A percentile compares a stretch with the other conserved stretches of the same genome.
Conservation (phyloP, 1,140 invertebrate genomes). For the Pseudomyrmex cubaensis region DNA sequence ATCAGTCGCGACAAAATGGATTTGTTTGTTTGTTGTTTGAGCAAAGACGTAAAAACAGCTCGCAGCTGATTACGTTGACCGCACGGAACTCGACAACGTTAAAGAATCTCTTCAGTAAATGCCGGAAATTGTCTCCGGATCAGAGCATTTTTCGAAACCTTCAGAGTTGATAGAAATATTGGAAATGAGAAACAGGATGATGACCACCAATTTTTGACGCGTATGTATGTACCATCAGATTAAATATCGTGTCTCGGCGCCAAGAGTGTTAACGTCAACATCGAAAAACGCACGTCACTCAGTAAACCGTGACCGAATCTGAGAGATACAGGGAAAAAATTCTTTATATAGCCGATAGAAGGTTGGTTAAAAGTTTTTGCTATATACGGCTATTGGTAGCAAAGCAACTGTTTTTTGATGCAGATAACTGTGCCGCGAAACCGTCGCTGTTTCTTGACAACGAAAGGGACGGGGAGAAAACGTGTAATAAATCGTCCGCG, state of each 20-base stretch:
- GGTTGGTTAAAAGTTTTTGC: conserved; percentile 72
- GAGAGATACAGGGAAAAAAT: background rate
- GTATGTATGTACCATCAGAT: background rate
- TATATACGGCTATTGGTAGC: conserved; percentile 81
- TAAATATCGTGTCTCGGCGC: conserved; percentile 41
- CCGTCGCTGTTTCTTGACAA: conserved; percentile 64
- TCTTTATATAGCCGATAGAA: conserved; percentile 64
- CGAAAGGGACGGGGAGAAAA: conserved; percentile 72
- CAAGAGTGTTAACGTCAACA: conserved; percentile 49
- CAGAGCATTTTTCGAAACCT: conserved; percentile 51
- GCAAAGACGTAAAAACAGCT: conserved; percentile 64
- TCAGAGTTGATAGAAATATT: conserved; percentile 72
- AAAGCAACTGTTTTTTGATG: conserved; percentile 83
- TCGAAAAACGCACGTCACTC: background rate
- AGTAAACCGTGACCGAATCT: conserved; percentile 34
- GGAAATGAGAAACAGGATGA: conserved; percentile 29
- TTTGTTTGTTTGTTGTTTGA: conserved; percentile 17
- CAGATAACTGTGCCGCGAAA: conserved; percentile 75
- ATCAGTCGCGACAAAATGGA: conserved; percentile 51
- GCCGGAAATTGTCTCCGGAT: background rate
- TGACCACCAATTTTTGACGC: conserved; percentile 36
- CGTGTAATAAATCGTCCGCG: conserved; percentile 81
- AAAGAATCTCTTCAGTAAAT: conserved; percentile 50
- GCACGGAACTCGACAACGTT: conserved; percentile 56
- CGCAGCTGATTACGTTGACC: conserved; percentile 66